Evolutionary conservation across 2,888 invertebrate species (phyloP).

Genomic region (Hyposoter didymator): DNA sequence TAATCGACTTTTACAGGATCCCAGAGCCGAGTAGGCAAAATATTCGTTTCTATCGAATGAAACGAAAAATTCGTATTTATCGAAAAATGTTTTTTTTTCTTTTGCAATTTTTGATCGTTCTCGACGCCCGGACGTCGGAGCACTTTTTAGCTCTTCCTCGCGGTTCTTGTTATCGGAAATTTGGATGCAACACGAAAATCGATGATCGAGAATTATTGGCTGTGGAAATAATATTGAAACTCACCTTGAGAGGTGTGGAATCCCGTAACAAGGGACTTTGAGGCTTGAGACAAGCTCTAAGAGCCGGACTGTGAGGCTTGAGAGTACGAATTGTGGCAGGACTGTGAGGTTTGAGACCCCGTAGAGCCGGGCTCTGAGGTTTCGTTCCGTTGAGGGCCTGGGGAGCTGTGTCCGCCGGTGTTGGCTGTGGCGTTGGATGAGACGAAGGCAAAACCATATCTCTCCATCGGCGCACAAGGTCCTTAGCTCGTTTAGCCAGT

Average conservation of each 20-base stretch:
- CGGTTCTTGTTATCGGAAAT: too few relatives aligned
- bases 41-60: too few relatives aligned
- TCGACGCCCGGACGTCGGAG: too few relatives aligned
- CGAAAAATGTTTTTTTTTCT: too few relatives aligned
- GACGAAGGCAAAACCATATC: slow-evolving; percentile 90
- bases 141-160: too few relatives aligned
- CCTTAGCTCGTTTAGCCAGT: slow-evolving; percentile 95
- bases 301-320: slow-evolving; percentile 81
- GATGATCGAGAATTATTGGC: too few relatives aligned
- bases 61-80: too few relatives aligned
- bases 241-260: slow-evolving; percentile 79
- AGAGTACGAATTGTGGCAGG: slow-evolving; percentile 78
- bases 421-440: slow-evolving; percentile 79
- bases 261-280: slow-evolving; percentile 81
- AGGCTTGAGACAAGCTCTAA: slow-evolving; percentile 78
- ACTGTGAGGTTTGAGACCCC: slow-evolving; percentile 81
- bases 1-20: too few relatives aligned
- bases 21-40: too few relatives aligned
- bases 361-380: slow-evolving; percentile 76
- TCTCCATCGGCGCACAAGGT: slow-evolving; percentile 96
- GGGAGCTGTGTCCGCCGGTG: slow-evolving; percentile 79
- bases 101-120: too few relatives aligned
- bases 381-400: slow-evolving; percentile 75
- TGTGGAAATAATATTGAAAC: slow-evolving; percentile 40
- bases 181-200: neutral